A percentile compares a stretch with the other conserved stretches of the same genome.
Conservation (phyloP, 2,797 vertebrate genomes). For the Urocyon cinereoargenteus region DNA sequence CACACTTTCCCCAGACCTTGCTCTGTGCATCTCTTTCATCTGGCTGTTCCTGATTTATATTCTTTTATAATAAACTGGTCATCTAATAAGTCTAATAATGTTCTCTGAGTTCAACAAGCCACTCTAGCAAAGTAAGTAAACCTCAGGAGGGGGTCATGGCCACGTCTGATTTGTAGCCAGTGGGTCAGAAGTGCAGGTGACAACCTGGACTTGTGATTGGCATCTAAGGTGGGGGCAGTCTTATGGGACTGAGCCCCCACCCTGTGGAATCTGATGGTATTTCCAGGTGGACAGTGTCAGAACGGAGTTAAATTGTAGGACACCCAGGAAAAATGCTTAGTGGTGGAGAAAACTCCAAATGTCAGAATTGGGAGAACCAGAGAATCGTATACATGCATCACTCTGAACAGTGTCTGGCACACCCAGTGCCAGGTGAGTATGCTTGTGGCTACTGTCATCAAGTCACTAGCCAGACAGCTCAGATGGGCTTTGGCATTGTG, state of each 20-base stretch:
- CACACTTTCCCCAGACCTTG: neutral
- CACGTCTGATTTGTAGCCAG: neutral
- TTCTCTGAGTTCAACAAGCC: neutral
- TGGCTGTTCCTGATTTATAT: neutral
- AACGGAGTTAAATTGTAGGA: neutral
- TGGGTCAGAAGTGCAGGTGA: neutral
- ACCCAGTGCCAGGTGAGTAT: neutral
- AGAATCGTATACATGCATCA: neutral
- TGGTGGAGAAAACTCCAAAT: neutral
- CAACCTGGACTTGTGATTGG: neutral
- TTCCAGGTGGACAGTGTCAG: neutral
- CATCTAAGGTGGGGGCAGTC: neutral
- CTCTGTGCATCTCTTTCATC: neutral
- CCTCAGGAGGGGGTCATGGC: neutral
- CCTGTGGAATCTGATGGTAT: neutral
- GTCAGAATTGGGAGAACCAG: neutral
- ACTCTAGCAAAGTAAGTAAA: neutral
- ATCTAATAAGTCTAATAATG: neutral
- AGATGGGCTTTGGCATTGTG: neutral
- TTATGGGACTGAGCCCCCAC: neutral
- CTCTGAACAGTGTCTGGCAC: neutral
- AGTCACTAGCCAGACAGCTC: neutral
- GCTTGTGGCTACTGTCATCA: neutral
- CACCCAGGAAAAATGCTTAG: neutral
- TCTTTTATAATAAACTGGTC: neutral